Percentiles rank a stretch among this genome's conserved stretches.
These are phyloP conservation scores for Rhinolophus ferrumequinum DNA, from an alignment of 2,113 vertebrate genomes.

Conservation along the genomic window DNA sequence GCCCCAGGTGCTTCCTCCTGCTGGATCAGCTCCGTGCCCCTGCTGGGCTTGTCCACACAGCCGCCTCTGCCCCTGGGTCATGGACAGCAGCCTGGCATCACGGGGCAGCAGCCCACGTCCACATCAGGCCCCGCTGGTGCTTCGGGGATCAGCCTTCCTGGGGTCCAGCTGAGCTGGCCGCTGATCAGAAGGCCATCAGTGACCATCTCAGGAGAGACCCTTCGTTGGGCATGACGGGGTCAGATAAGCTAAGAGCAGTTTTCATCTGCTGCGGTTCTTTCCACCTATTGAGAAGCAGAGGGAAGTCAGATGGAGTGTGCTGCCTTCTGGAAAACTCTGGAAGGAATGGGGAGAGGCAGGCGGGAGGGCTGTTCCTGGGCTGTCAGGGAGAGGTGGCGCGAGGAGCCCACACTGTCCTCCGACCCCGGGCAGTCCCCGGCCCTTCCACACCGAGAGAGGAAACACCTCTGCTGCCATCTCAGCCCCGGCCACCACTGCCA, in stretches of 20 bases:
- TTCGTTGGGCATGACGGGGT: not conserved
- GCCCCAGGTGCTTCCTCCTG: fast-evolving
- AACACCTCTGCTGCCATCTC: no score
- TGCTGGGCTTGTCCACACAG: not conserved
- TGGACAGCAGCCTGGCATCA: no score
- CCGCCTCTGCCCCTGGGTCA: not conserved
- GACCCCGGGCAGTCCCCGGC: no score
- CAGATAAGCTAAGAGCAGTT: not conserved
- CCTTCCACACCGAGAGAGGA: no score
- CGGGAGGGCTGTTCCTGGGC: not conserved
- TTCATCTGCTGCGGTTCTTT: not conserved
- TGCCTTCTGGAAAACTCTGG: not conserved
- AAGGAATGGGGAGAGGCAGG: not conserved
- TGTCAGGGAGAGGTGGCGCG: not conserved
- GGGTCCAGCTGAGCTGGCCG: not conserved
- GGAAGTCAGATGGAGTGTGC: not conserved
- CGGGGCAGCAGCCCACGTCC: fast-evolving
- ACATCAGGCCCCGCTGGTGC: fast-evolving
- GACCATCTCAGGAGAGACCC: fast-evolving
- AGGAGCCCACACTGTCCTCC: not conserved
- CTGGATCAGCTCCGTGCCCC: fast-evolving
- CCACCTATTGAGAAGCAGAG: not conserved
- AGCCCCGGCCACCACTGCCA: no score
- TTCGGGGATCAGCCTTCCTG: no score
- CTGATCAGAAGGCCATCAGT: not conserved